Percentiles rank a stretch among this genome's conserved stretches.
Evolutionary conservation across 2,888 invertebrate genomes (phyloP).

Genomic region (Hydrotaea diabolus): DNA sequence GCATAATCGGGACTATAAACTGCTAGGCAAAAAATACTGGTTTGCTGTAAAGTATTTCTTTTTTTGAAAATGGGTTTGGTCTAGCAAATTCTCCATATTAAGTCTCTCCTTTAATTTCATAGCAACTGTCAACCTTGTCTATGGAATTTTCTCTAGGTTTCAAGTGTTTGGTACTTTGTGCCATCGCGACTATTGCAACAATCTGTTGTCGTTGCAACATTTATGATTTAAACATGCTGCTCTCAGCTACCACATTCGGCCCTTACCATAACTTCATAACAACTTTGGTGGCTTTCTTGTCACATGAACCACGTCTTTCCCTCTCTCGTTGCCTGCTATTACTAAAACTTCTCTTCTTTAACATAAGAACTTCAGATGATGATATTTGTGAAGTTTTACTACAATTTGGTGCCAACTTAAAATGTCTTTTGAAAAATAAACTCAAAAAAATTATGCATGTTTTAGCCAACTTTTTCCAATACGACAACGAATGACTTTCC

Average conservation of each 20-base stretch:
- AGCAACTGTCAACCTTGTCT: no score
- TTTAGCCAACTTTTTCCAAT: slow-evolving; percentile 20
- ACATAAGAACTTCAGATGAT: slow-evolving; percentile 10
- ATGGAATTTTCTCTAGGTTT: neutral
- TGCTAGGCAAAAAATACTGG: no score
- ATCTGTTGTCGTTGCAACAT: slow-evolving; percentile 2
- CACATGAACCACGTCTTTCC: no score
- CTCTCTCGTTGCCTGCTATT: neutral
- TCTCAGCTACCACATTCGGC: neutral
- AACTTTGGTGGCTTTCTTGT: neutral
- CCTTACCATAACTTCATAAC: neutral
- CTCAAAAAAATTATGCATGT: slow-evolving; percentile 14
- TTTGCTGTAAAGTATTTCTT: no score
- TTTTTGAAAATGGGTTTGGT: no score
- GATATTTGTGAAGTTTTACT: slow-evolving; percentile 4
- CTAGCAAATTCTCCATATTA: no score
- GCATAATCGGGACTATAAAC: no score
- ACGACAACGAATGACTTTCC: neutral
- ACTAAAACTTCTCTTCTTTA: no score
- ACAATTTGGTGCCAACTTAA: neutral
- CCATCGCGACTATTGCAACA: neutral
- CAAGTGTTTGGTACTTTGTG: neutral
- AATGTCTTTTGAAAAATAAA: slow-evolving; percentile 17
- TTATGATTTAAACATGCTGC: slow-evolving; percentile 15
- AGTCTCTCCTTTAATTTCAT: no score